These are phyloP conservation scores for Chrosomus eos DNA, from an alignment of 2,797 vertebrate species.

Conservation along the genomic window DNA sequence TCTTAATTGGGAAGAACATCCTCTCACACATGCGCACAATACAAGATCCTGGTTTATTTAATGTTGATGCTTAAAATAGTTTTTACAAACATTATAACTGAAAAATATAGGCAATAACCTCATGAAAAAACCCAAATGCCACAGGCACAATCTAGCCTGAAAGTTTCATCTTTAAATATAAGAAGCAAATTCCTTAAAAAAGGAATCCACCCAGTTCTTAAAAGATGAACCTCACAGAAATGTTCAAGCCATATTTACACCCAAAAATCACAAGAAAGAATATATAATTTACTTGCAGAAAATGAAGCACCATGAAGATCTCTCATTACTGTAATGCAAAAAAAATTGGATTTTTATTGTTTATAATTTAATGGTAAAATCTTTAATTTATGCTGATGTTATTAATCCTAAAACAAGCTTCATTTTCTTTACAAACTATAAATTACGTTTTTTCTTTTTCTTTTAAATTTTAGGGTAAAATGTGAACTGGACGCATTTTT, in stretches of 20 bases:
- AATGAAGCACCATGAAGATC: not conserved
- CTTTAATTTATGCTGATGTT: not conserved
- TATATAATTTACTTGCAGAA: not conserved
- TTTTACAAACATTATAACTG: constrained; percentile 12
- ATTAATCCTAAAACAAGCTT: not conserved
- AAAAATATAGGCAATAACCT: constrained; percentile 17
- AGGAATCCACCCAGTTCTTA: constrained; percentile 36
- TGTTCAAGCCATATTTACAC: not conserved
- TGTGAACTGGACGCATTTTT: not conserved
- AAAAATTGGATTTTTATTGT: not conserved
- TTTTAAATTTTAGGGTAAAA: not conserved
- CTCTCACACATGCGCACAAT: not conserved
- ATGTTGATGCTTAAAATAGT: constrained; percentile 19
- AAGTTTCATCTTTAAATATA: constrained; percentile 68
- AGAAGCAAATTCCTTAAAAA: constrained; percentile 64
- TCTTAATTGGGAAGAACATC: not conserved
- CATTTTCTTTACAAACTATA: not conserved
- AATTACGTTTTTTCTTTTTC: not conserved
- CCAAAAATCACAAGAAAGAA: not conserved
- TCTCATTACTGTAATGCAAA: not conserved
- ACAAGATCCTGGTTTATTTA: constrained; percentile 40
- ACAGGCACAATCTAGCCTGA: constrained; percentile 50
- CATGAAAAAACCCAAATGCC: not conserved
- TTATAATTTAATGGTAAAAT: not conserved
- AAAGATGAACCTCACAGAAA: constrained; percentile 21